Percentiles rank a stretch among this genome's conserved stretches.
phyloP scores from a whole-genome alignment of 2,113 vertebrate genomes.

The Burhinus oedicnemus region DNA sequence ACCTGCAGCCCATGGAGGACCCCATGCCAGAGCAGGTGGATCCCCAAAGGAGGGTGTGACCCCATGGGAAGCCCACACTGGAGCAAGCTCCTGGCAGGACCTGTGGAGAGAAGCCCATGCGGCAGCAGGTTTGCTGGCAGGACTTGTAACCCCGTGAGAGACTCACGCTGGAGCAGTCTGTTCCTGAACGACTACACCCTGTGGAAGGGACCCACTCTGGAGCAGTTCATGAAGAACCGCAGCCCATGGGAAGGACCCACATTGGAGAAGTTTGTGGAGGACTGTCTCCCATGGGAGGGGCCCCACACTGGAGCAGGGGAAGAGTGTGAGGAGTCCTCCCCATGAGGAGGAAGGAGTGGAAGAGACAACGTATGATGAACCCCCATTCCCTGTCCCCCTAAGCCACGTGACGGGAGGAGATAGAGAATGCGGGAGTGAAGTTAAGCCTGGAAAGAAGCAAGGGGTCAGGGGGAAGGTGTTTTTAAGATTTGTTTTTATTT shows the following conservation, averaged over 20 bases:
- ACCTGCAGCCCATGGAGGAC: neutral
- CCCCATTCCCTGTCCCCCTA: neutral
- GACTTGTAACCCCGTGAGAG: neutral
- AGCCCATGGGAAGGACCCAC: neutral
- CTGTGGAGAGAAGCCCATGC: neutral
- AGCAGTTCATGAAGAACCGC: neutral
- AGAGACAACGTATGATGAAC: neutral
- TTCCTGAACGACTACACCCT: neutral
- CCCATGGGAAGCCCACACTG: neutral
- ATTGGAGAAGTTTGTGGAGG: neutral
- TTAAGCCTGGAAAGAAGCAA: neutral
- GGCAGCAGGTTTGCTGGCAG: neutral
- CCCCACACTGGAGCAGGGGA: neutral
- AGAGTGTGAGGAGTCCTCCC: neutral
- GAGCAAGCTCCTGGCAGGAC: neutral
- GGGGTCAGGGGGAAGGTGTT: neutral
- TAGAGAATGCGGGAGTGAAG: neutral
- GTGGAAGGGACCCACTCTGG: neutral
- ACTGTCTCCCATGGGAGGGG: neutral
- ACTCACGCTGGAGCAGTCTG: neutral
- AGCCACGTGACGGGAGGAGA: neutral
- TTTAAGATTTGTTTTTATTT: neutral
- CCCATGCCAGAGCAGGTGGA: neutral
- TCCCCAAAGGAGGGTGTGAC: neutral
- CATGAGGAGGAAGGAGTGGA: neutral